Percentiles rank a stretch among this genome's conserved stretches.
phyloP scores from a whole-genome alignment of 2,113 vertebrate species.

The Rhizomys pruinosus region DNA sequence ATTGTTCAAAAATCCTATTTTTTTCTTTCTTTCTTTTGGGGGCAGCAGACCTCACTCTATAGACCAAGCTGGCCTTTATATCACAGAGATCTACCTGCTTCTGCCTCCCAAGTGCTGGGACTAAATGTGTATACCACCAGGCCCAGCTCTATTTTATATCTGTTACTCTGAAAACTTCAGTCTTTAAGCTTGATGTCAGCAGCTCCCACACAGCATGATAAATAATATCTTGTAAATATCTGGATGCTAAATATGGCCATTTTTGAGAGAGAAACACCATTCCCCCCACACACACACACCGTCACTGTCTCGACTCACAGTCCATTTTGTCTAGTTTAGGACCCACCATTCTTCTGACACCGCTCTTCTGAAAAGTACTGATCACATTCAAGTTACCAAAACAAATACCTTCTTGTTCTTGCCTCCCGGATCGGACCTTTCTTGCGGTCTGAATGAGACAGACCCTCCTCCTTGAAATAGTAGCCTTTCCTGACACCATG shows the following conservation, averaged over 20 bases:
- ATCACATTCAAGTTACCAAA: not conserved
- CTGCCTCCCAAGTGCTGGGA: no score
- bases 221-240: not conserved
- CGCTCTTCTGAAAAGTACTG: not conserved
- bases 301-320: not conserved
- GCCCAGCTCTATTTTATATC: not conserved
- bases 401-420: not conserved
- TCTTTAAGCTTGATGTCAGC: not conserved
- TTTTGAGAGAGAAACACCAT: not conserved
- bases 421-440: not conserved
- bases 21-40: not conserved
- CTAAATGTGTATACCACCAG: no score
- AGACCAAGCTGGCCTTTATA: no score
- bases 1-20: conserved; percentile 1
- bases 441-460: not conserved
- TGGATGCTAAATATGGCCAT: not conserved
- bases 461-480: fast-evolving
- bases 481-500: not conserved
- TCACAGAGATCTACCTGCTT: no score
- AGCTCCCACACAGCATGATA: not conserved
- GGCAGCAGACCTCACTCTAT: no score
- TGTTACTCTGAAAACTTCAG: not conserved
- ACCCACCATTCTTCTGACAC: not conserved
- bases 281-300: fast-evolving
- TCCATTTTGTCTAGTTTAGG: not conserved